phyloP scores from a whole-genome alignment of 2,888 invertebrate genomes.

The Lagria hirta region DNA sequence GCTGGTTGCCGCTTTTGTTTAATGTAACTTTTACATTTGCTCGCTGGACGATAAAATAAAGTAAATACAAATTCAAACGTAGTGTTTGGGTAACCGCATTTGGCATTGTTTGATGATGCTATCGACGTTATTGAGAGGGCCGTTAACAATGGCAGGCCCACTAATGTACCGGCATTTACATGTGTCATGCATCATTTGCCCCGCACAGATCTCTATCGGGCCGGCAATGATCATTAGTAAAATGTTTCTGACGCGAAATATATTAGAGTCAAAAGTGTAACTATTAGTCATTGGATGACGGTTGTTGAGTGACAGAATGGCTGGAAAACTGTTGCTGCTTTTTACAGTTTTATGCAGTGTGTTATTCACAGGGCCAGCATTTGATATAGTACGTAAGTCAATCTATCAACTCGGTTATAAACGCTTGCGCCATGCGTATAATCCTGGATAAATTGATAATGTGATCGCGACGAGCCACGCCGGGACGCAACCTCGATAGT shows the following conservation, averaged over 20 bases:
- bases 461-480: constrained; percentile 27
- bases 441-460: constrained; percentile 38
- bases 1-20: constrained; percentile 6
- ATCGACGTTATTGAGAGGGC: constrained; percentile 51
- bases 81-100: constrained; percentile 46
- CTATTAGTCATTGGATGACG: constrained; percentile 47
- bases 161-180: constrained; percentile 44
- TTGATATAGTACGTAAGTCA: constrained; percentile 45
- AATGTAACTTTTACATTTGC: constrained; percentile 27
- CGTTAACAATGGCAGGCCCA: constrained; percentile 44
- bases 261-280: constrained; percentile 42
- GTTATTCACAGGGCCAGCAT: constrained; percentile 36
- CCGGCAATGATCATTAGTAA: constrained; percentile 46
- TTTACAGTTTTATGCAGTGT: constrained; percentile 43
- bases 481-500: constrained; percentile 32
- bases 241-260: constrained; percentile 48
- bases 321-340: constrained; percentile 35
- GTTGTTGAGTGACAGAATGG: constrained; percentile 38
- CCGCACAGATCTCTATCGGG: constrained; percentile 39
- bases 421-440: constrained; percentile 32
- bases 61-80: constrained; percentile 48
- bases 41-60: constrained; percentile 43
- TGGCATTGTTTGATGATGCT: constrained; percentile 52
- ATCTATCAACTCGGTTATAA: constrained; percentile 40
- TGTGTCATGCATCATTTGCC: constrained; percentile 45